phyloP scores from a whole-genome alignment of 2,888 invertebrate genomes.

The Lasioglossum morio region DNA sequence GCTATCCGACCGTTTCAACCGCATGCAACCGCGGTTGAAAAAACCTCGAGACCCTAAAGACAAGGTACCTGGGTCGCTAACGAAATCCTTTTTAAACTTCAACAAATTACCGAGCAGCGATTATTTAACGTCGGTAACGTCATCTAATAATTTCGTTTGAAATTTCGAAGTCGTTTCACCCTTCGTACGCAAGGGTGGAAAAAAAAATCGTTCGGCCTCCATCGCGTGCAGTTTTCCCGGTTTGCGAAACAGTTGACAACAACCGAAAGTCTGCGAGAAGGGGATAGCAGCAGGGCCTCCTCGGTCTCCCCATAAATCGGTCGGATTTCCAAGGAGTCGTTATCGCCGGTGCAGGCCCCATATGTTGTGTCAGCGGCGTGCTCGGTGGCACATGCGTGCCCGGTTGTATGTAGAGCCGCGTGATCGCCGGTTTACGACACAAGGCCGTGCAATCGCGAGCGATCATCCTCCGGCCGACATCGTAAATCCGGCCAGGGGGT shows the following conservation, averaged over 20 bases:
- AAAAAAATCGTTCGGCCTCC: not conserved
- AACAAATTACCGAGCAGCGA: not conserved
- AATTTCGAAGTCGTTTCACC: not conserved
- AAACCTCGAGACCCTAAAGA: not conserved
- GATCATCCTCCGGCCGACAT: conserved; percentile 82
- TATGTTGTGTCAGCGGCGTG: conserved; percentile 40
- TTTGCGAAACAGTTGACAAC: not conserved
- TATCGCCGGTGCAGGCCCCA: conserved; percentile 35
- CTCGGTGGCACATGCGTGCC: conserved; percentile 60
- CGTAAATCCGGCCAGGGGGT: conserved; percentile 81
- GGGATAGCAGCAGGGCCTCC: not conserved
- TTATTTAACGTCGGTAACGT: too few relatives aligned
- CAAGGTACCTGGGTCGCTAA: not conserved
- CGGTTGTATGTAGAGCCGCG: conserved; percentile 65
- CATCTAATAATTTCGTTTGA: not conserved
- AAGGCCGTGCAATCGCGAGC: conserved; percentile 84
- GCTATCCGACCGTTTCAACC: conserved; percentile 35
- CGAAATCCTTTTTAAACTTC: not conserved
- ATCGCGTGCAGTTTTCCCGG: conserved; percentile 4
- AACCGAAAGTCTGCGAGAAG: not conserved
- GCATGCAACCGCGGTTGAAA: conserved; percentile 22
- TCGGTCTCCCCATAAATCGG: conserved; percentile 31
- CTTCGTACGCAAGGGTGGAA: not conserved
- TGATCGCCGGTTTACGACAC: conserved; percentile 82
- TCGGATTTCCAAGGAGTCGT: conserved; percentile 33